Evolutionary conservation across 2,113 vertebrate species (phyloP).

Genomic region (Oryzias woworae): DNA sequence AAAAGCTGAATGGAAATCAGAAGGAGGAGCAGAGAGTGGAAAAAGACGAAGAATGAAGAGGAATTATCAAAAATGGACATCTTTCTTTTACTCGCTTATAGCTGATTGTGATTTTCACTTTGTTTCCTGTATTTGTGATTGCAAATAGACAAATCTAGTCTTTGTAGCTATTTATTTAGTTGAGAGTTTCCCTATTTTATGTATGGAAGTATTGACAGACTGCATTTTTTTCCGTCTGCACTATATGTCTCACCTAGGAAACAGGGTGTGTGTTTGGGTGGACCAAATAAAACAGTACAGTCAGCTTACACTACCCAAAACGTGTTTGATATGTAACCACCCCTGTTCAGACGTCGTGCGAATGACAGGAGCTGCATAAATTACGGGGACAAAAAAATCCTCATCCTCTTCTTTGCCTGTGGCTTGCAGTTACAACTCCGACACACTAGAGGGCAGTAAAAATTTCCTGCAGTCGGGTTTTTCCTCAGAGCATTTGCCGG

Average conservation of each 20-base stretch:
- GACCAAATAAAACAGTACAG: slow-evolving; percentile 48
- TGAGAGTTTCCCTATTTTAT: slow-evolving; percentile 7
- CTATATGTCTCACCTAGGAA: slow-evolving; percentile 9
- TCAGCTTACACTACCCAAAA: slow-evolving; percentile 50
- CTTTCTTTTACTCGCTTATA: slow-evolving; percentile 13
- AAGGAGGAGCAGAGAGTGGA: slow-evolving; percentile 18
- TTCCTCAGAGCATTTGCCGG: background rate
- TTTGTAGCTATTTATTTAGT: slow-evolving; percentile 45
- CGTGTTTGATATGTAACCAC: slow-evolving; percentile 34
- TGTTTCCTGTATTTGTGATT: slow-evolving; percentile 1
- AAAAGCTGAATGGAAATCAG: slow-evolving; percentile 16
- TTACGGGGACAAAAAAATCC: slow-evolving; percentile 26
- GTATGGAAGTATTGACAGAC: slow-evolving; percentile 15
- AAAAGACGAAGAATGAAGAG: slow-evolving; percentile 15
- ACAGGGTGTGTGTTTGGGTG: slow-evolving; percentile 35
- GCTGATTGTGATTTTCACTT: slow-evolving; percentile 1
- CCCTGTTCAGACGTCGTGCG: slow-evolving; percentile 12
- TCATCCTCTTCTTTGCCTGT: slow-evolving; percentile 22
- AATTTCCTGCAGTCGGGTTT: too few relatives aligned
- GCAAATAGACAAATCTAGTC: slow-evolving; percentile 20
- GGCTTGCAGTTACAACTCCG: slow-evolving; percentile 33
- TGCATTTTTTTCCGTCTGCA: slow-evolving; percentile 13
- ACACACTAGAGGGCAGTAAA: slow-evolving; percentile 44
- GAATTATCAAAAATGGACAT: slow-evolving; percentile 25
- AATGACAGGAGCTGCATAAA: slow-evolving; percentile 37